Percentiles rank a stretch among this genome's conserved stretches.
These are phyloP conservation scores for Nomada goodeniana DNA, from an alignment of 2,888 invertebrate genomes.

Conservation along the genomic window DNA sequence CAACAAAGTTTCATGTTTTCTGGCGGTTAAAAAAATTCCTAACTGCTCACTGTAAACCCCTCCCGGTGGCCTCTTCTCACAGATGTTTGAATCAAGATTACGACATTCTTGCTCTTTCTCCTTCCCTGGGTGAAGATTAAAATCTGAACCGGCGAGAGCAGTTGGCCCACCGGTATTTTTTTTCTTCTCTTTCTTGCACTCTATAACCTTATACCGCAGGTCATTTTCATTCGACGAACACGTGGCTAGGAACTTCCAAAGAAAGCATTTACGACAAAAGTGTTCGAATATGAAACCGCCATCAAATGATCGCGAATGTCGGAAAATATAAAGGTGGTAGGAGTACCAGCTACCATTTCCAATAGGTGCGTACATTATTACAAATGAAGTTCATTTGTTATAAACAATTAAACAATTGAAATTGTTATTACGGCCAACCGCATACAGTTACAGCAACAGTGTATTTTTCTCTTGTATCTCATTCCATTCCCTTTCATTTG, in stretches of 20 bases:
- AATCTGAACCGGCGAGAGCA: conserved; percentile 61
- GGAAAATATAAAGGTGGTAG: neutral
- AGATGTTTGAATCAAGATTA: conserved; percentile 72
- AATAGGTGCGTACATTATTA: too few species aligned
- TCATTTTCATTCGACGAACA: conserved; percentile 49
- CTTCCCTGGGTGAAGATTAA: conserved; percentile 57
- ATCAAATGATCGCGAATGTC: conserved; percentile 9
- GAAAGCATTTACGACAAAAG: neutral
- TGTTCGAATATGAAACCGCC: neutral
- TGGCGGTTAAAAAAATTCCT: conserved; percentile 51
- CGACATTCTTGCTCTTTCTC: conserved; percentile 70
- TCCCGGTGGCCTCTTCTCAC: conserved; percentile 39
- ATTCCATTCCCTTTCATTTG: too few species aligned
- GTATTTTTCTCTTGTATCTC: too few species aligned
- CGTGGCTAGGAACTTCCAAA: conserved; percentile 25
- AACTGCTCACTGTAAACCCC: conserved; percentile 9
- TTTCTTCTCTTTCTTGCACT: conserved; percentile 22
- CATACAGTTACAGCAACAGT: too few species aligned
- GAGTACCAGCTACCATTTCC: too few species aligned
- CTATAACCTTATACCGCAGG: conserved; percentile 58
- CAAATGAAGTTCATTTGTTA: too few species aligned
- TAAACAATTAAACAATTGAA: too few species aligned
- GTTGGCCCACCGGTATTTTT: conserved; percentile 50
- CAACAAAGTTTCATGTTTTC: conserved; percentile 10
- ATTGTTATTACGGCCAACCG: too few species aligned